Evolutionary conservation across 2,113 vertebrate genomes (phyloP), one percentile per base, ranked within the genome.

Genomic region (Scytalopus superciliaris): DNA sequence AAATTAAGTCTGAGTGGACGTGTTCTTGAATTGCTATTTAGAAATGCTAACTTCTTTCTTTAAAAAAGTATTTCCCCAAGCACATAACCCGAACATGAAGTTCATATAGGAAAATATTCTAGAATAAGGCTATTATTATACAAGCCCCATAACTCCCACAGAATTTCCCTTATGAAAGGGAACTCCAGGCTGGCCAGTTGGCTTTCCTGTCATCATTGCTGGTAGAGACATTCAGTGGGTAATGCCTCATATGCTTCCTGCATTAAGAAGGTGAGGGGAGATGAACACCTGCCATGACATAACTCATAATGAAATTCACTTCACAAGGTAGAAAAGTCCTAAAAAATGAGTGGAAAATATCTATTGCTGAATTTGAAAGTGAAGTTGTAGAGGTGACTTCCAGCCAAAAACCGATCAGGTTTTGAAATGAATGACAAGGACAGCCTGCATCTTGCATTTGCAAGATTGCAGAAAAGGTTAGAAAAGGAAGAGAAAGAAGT

Each of bases 201-300:
- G 75, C 82, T 93, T 92, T 93, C 35, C 68, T 12, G 15, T 74
- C 90, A 35, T 59, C 72, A 10, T 35, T 90, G 75, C 93, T 96
- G 90, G 87, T 93, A 92, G 93, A 95, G 75, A 94, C 83, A 96
- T 95, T 95, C 90, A 75, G n/a, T 84, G 82, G 93, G 83, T 86
- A 96, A 84, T 93, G 88, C 93, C 95, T 79, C 92, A 96, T 90
- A 94, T 94, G 95, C 92, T 97, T 93, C 85, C 86, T 94, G 85
- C 93, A 95, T 95, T 96, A 97, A 84, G 88, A 89, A 95, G 83
- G 94, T 92, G 88, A 95, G 69, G 74, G 76, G 72, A 93, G 79
- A 96, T 68, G 90, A 95, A 95, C 95, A 97, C 93, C 96, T 96
- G 95, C 90, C 94, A 97, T 92, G 87, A 96, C 78, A 91, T 91